phyloP scores from a whole-genome alignment of 2,113 vertebrate species.

The Callocephalon fimbriatum region DNA sequence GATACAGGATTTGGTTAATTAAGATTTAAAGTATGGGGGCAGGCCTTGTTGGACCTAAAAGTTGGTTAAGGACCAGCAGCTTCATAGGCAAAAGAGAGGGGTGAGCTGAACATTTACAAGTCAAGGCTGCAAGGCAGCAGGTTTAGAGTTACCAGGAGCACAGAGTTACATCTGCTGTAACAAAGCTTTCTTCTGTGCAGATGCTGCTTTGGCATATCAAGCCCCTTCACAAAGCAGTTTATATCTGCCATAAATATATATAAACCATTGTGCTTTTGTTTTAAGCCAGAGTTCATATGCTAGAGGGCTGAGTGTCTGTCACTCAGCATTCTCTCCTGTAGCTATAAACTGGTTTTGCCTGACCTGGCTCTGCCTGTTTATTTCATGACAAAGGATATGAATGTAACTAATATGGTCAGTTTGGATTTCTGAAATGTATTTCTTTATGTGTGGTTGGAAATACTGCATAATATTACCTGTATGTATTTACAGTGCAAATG shows the following conservation, averaged over 20 bases:
- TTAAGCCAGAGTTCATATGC: not conserved
- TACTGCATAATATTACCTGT: not conserved
- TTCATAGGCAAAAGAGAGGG: not conserved
- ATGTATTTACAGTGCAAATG: not conserved
- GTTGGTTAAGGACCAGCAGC: not conserved
- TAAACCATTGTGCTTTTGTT: not conserved
- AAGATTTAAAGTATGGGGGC: not conserved
- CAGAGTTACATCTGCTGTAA: not conserved
- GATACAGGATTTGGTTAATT: not conserved
- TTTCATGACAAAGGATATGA: not conserved
- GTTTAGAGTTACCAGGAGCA: not conserved
- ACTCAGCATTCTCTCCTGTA: not conserved
- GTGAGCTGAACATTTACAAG: not conserved
- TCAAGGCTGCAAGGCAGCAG: not conserved
- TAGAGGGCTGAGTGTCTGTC: not conserved
- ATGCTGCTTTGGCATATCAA: not conserved
- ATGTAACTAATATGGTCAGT: not conserved
- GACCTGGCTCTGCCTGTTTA: not conserved
- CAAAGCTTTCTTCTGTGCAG: not conserved
- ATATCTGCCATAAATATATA: not conserved
- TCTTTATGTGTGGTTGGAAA: not conserved
- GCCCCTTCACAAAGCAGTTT: not conserved
- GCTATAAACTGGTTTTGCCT: not conserved
- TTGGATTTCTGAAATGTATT: not conserved
- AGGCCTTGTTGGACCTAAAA: not conserved